Base-by-base conservation (phyloP, 2,797 vertebrate genomes). In the Orestias chungarensis region DNA sequence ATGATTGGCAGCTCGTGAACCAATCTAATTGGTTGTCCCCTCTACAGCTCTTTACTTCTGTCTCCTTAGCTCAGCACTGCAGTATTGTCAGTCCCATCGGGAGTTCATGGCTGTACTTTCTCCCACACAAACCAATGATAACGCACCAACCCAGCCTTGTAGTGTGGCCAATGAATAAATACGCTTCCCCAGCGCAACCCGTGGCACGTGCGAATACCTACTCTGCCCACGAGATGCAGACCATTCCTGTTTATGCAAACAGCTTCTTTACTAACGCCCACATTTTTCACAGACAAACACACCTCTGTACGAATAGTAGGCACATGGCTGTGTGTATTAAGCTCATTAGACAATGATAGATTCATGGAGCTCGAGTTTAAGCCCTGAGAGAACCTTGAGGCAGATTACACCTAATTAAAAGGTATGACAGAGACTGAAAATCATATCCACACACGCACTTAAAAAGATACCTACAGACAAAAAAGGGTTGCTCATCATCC, bases 11-110 rank as follows among this genome's bases (percentile, higher is more conserved):
- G 71, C 80, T 76, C 70, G 70, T 70, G 83, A 88, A 81, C 86
- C 75, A 4, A 57, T 79, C 76, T 90, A 90, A 90, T 88, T 89
- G 90, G 82, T 79, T 86, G 76, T 74, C 79, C 82, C 68, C 82
- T 84, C 76, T 84, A 73, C 71, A 33, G 59, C 74, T 86, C 71
- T 75, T 78, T 79, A 74, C 69, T 78, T 78, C 70, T 79, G 83
- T 84, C 84, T 90, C 84, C 81, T 83, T 75, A 73, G 76, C 89
- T 87, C 88, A 86, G 87, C 82, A 83, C 80, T 81, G 88, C 86
- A 80, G 81, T 54, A 70, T 66, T 87, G 87, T 81, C 80, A 70
- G 86, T 86, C 86, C 87, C 89, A 80, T 29, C 35, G 86, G 87
- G 90, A 83, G 64, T 77, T 74, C 42, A 27, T 64, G 76, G 81